Conservation (phyloP, 2,888 invertebrate species). For the Eurois occulta region DNA sequence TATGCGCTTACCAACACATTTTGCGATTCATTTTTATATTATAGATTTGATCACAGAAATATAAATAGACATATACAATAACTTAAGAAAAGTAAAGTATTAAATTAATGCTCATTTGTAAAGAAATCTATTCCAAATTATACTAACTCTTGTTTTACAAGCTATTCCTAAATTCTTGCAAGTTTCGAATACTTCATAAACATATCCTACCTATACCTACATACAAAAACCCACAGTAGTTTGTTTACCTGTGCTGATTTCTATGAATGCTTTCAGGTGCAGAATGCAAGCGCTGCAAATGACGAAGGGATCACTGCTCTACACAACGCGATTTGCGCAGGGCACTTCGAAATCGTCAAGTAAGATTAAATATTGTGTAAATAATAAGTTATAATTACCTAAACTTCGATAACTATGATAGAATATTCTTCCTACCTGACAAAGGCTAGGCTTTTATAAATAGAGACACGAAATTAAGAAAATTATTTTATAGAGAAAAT, state of each 20-base stretch:
- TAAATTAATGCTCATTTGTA: background rate
- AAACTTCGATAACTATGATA: background rate
- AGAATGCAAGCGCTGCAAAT: constrained; percentile 99
- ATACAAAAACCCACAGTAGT: background rate
- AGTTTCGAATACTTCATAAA: background rate
- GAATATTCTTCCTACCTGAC: background rate
- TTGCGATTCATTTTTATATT: too few species aligned
- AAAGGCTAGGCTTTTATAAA: background rate
- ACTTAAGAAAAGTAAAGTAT: background rate
- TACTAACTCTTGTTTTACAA: background rate
- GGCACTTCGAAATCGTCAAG: constrained; percentile 99
- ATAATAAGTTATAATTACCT: background rate
- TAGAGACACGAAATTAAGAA: background rate
- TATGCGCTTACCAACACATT: too few species aligned
- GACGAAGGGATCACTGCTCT: constrained; percentile 99
- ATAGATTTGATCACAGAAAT: too few species aligned
- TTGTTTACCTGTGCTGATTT: background rate
- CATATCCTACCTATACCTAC: background rate
- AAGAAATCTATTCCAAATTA: background rate
- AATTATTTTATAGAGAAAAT: background rate
- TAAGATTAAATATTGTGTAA: constrained; percentile 76
- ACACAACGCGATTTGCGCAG: constrained; percentile 99
- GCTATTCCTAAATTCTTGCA: background rate
- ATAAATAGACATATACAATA: too few species aligned
- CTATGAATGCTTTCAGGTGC: constrained; percentile 89